These are phyloP conservation scores for Volucella inanis DNA, from an alignment of 2,888 invertebrate genomes.

Conservation along the genomic window DNA sequence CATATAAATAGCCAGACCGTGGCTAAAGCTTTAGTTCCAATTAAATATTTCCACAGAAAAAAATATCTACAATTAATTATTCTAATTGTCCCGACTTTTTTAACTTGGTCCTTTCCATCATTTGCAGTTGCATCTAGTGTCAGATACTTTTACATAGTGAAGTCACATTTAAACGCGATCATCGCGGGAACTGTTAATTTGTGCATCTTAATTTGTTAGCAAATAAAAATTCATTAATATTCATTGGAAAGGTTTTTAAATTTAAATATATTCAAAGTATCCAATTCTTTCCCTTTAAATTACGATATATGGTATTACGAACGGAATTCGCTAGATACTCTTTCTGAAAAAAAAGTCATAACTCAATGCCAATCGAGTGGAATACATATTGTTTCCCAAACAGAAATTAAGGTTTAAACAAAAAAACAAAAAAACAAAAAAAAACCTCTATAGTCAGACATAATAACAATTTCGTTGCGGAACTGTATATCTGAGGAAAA, in stretches of 20 bases:
- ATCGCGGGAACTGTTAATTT: too few relatives aligned
- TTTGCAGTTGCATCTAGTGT: not conserved
- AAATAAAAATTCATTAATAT: too few relatives aligned
- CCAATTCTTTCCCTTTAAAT: too few relatives aligned
- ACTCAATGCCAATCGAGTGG: slow-evolving; percentile 9
- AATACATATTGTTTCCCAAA: not conserved
- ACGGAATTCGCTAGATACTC: too few relatives aligned
- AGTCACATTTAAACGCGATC: not conserved
- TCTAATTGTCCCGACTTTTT: slow-evolving; percentile 11
- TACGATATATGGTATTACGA: too few relatives aligned
- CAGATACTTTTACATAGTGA: not conserved
- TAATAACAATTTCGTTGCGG: slow-evolving; percentile 15
- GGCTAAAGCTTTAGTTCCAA: slow-evolving; percentile 40
- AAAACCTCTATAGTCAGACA: not conserved
- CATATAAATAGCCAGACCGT: slow-evolving; percentile 61
- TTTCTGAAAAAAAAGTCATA: slow-evolving; percentile 11
- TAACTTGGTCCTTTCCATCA: not conserved
- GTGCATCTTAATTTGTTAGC: too few relatives aligned
- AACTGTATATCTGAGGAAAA: slow-evolving; percentile 40
- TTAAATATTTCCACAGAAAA: slow-evolving; percentile 34
- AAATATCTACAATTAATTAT: slow-evolving; percentile 18
- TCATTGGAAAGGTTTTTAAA: too few relatives aligned
- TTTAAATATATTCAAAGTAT: too few relatives aligned
- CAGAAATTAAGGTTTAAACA: not conserved
- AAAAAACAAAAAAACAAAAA: not conserved